Base-by-base conservation (phyloP, 2,797 vertebrate species). In the Poeciliopsis gracilis region DNA sequence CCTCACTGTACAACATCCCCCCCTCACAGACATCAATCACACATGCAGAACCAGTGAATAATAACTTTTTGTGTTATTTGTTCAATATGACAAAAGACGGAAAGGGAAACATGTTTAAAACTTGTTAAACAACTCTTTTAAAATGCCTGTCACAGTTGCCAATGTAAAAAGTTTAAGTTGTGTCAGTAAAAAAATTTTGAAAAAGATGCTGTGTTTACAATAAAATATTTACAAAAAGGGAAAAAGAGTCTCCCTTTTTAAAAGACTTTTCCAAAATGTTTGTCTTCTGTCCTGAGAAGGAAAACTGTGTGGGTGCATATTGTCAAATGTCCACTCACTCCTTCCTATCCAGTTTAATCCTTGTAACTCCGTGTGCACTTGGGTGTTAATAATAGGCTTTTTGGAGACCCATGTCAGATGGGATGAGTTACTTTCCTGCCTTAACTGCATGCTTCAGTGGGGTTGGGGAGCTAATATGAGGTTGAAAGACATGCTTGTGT, bases 381-480 rank as follows among this genome's bases (percentile, higher is more conserved):
- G 77, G 88, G 88, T 80, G 79, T 75, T 76, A 90, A 53, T 92
- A 93, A 94, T 84, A 36, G 81, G 91, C 91, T 93, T 93, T 93
- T 86, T 82, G 87, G 84, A 86, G 83, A 86, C 77, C 77, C 28
- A 2, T 87, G 91, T 92, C 88, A 86, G 80, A 92, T 89, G 90
- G 82, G 86, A 91, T 89, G 82, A 90, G 82, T 78, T 88, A 82
- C 86, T 79, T 83, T 59, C 47, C 82, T 63, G 70, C 75, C 77
- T 85, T 71, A 66, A 53, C 72, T 84, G 86, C 79, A 63, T 78
- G 74, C 77, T 80, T 90, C 38, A 78, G 47, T 33, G 72, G 80
- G 88, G 53, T 66, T 74, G 80, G 70, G 75, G 45, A 66, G 81
- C 77, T 87, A 77, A 83, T 70, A 78, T 77, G 81, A 36, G 78